Evolutionary conservation across 1,140 invertebrate genomes (phyloP).

Genomic region (Dryas iulia): DNA sequence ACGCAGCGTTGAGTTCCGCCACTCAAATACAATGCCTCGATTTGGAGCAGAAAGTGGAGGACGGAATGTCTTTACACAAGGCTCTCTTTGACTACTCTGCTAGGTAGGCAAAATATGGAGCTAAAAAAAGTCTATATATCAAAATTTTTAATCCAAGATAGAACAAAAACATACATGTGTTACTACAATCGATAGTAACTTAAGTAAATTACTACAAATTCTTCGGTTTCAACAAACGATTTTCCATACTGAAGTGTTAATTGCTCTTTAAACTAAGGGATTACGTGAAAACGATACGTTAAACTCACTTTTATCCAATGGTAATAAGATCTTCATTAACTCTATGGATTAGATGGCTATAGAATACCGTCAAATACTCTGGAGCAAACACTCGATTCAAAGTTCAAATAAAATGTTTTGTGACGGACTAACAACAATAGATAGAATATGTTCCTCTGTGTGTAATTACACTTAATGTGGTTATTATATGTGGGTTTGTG

Average conservation of each 20-base stretch:
- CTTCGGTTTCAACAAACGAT: conserved; percentile 40
- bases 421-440: background rate
- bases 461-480: background rate
- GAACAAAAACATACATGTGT: background rate
- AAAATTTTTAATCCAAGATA: background rate
- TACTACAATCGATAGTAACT: background rate
- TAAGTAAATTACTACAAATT: background rate
- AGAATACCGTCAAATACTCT: background rate
- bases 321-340: background rate
- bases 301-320: background rate
- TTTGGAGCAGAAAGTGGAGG: too few species aligned
- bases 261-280: conserved; percentile 40
- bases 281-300: conserved; percentile 9
- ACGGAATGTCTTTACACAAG: too few species aligned
- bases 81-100: too few species aligned
- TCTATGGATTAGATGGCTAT: background rate
- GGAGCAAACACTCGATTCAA: conserved; percentile 11
- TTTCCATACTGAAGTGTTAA: conserved; percentile 53
- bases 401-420: conserved; percentile 9
- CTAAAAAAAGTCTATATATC: background rate
- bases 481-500: background rate
- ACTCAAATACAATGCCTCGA: too few species aligned
- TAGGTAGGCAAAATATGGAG: too few species aligned
- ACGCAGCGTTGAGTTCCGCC: too few species aligned
- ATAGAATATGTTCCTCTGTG: background rate